These are phyloP conservation scores for Axis porcinus DNA, from an alignment of 2,113 vertebrate species.

Conservation along the genomic window DNA sequence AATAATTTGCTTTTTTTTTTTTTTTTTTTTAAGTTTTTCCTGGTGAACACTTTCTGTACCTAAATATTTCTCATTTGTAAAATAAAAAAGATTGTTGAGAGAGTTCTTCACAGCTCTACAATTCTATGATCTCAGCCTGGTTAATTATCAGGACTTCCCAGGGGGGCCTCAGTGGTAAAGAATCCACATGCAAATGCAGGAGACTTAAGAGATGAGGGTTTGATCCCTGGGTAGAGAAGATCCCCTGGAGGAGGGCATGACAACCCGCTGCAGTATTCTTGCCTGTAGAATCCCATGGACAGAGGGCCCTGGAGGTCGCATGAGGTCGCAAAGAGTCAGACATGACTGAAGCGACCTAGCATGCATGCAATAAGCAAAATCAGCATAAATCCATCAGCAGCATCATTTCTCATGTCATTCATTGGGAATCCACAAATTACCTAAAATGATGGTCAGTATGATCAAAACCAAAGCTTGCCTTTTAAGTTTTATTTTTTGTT, in stretches of 20 bases:
- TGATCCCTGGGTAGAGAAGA: neutral
- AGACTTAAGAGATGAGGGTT: neutral
- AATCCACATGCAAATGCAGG: neutral
- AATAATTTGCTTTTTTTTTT: neutral
- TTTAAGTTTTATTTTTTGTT: neutral
- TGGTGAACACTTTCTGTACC: neutral
- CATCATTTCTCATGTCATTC: neutral
- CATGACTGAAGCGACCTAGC: accelerated
- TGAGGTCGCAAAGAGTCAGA: neutral
- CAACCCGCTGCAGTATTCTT: neutral
- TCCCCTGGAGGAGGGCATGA: neutral
- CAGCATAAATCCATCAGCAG: neutral
- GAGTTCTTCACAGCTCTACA: neutral
- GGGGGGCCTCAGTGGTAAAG: neutral
- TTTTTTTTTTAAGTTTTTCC: neutral
- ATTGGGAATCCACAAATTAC: neutral
- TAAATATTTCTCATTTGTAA: conserved; percentile 1
- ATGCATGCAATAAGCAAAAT: neutral
- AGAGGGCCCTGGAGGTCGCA: neutral
- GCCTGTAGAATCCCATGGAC: neutral
- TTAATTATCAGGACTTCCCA: neutral
- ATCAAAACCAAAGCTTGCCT: neutral
- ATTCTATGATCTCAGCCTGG: neutral
- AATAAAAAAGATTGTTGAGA: neutral
- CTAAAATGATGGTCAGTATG: neutral